A percentile compares a stretch with the other conserved stretches of the same genome.
Conservation (phyloP, 2,113 vertebrate genomes). For the Okapia johnstoni region DNA sequence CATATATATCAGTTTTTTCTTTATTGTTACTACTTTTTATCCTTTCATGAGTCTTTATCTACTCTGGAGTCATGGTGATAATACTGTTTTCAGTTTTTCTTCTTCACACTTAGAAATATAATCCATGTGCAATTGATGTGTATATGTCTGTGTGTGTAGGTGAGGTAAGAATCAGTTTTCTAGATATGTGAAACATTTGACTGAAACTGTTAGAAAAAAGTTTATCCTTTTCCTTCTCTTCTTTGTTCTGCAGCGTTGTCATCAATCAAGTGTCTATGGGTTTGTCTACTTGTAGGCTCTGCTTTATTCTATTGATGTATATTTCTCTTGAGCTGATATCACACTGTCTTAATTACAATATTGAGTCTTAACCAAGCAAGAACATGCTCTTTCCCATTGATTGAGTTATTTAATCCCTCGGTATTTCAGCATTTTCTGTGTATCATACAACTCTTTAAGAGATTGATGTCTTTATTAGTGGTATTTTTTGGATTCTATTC, state of each 20-base stretch:
- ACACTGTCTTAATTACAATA: neutral
- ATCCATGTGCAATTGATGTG: neutral
- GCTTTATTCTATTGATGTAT: neutral
- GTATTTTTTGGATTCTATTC: neutral
- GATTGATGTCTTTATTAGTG: neutral
- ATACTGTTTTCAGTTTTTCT: neutral
- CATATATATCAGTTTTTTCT: neutral
- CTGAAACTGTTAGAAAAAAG: neutral
- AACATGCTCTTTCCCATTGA: neutral
- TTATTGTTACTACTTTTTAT: neutral
- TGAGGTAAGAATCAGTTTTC: neutral
- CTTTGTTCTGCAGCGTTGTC: neutral
- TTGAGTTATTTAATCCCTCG: neutral
- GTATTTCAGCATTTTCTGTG: neutral
- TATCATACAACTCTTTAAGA: neutral
- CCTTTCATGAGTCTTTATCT: neutral
- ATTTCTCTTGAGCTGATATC: neutral
- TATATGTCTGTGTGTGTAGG: neutral
- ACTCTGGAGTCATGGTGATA: neutral
- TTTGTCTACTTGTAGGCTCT: neutral
- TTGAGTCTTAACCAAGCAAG: neutral
- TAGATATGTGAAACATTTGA: neutral
- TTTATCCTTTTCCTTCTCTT: neutral
- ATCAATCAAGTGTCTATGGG: neutral
- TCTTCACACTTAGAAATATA: neutral